Percentiles rank a stretch among this genome's conserved stretches.
Evolutionary conservation across 1,140 invertebrate genomes (phyloP).

Genomic region (Lordiphosa collinella): DNA sequence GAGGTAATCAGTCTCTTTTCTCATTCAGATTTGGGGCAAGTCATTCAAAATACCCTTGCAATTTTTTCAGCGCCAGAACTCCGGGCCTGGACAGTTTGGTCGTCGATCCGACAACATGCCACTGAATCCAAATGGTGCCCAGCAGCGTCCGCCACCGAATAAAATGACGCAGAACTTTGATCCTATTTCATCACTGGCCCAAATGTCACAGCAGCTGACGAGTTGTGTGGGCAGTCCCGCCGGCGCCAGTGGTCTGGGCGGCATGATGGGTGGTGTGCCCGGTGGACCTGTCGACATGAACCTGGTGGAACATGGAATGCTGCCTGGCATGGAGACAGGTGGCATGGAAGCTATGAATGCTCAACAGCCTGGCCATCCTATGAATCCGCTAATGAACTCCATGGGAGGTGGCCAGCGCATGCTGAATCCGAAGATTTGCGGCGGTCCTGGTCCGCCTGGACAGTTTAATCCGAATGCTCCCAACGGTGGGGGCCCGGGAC

Average conservation of each 20-base stretch:
- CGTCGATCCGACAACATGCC: slow-evolving; percentile 88
- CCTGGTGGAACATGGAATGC: slow-evolving; percentile 78
- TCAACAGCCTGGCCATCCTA: slow-evolving; percentile 30
- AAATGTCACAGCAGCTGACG: slow-evolving; percentile 95
- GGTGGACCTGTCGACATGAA: slow-evolving; percentile 76
- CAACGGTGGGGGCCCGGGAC: slow-evolving; percentile 25
- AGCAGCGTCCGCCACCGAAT: slow-evolving; percentile 82
- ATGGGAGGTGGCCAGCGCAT: slow-evolving; percentile 64
- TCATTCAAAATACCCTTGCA: not conserved
- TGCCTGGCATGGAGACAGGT: slow-evolving; percentile 60
- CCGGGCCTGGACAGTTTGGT: slow-evolving; percentile 70
- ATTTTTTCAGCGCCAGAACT: slow-evolving; percentile 51
- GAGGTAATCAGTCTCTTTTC: slow-evolving; percentile 37
- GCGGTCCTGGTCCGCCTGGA: slow-evolving; percentile 62
- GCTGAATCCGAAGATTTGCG: slow-evolving; percentile 79
- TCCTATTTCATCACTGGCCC: slow-evolving; percentile 94
- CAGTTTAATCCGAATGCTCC: slow-evolving; percentile 59
- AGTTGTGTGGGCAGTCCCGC: slow-evolving; percentile 84
- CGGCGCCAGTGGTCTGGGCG: slow-evolving; percentile 80
- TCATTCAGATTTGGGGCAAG: too few relatives aligned
- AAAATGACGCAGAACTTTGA: slow-evolving; percentile 87
- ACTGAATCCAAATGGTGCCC: slow-evolving; percentile 87
- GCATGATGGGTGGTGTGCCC: slow-evolving; percentile 37
- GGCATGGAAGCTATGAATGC: slow-evolving; percentile 58
- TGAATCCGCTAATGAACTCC: slow-evolving; percentile 52